phyloP scores from a whole-genome alignment of 2,113 vertebrate species.

The Xenopus borealis region DNA sequence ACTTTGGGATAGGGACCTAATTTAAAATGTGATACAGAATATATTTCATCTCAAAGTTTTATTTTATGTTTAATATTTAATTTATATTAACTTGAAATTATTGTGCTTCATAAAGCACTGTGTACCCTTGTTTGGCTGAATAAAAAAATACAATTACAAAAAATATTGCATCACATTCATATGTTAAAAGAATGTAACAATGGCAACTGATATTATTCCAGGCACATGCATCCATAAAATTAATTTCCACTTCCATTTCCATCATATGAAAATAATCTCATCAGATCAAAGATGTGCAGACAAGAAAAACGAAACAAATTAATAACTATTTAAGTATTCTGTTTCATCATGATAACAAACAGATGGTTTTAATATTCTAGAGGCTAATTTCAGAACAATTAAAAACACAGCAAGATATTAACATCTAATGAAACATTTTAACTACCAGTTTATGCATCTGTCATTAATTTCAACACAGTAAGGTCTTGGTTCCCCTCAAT shows the following conservation, averaged over 20 bases:
- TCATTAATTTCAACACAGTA: constrained; percentile 92
- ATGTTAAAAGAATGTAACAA: constrained; percentile 45
- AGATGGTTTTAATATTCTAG: constrained; percentile 97
- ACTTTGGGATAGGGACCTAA: too few relatives aligned
- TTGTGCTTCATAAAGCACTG: too few relatives aligned
- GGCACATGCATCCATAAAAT: constrained; percentile 59
- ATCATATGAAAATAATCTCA: constrained; percentile 58
- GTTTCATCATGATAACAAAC: constrained; percentile 90
- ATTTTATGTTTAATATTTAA: too few relatives aligned
- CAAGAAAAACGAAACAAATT: constrained; percentile 70
- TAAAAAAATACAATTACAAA: too few relatives aligned
- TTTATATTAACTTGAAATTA: too few relatives aligned
- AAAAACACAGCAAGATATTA: constrained; percentile 97
- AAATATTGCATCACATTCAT: constrained; percentile 48
- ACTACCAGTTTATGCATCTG: constrained; percentile 92
- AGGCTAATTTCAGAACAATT: constrained; percentile 98
- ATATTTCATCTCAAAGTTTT: too few relatives aligned
- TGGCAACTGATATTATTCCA: constrained; percentile 34
- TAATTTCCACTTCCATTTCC: constrained; percentile 55
- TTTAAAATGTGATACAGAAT: too few relatives aligned
- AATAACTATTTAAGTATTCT: constrained; percentile 82
- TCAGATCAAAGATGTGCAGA: constrained; percentile 72
- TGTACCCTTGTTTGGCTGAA: too few relatives aligned
- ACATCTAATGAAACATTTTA: constrained; percentile 98
- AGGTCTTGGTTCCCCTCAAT: constrained; percentile 88